Evolutionary conservation across 37 sponge, comb jelly and placozoan species (phyloP).

Genomic region (Eunapius fragilis): DNA sequence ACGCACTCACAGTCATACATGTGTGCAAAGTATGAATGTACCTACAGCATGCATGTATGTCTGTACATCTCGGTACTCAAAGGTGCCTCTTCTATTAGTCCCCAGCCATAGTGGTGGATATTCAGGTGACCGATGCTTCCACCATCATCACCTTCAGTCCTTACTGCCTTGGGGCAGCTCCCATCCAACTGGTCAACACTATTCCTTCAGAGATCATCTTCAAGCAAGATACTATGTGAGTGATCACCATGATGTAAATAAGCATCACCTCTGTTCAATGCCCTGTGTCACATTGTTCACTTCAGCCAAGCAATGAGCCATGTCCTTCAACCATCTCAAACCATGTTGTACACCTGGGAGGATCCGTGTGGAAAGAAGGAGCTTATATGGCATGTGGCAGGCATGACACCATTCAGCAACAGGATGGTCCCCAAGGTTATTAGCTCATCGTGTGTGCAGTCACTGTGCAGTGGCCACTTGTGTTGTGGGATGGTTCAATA

Average conservation of each 20-base stretch:
- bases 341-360: conserved; percentile 71
- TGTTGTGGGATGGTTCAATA: too few relatives aligned
- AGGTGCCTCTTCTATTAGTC: not conserved
- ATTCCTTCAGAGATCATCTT: conserved; percentile 12
- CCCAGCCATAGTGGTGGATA: conserved; percentile 60
- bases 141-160: conserved; percentile 77
- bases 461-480: too few relatives aligned
- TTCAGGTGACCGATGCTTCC: conserved; percentile 70
- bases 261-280: too few relatives aligned
- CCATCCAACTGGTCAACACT: conserved; percentile 75
- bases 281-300: too few relatives aligned
- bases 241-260: too few relatives aligned
- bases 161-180: conserved; percentile 76
- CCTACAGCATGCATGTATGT: not conserved
- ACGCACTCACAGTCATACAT: too few relatives aligned
- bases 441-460: too few relatives aligned
- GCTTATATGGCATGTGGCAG: not conserved
- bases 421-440: not conserved
- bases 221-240: conserved; percentile 41
- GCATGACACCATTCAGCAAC: not conserved
- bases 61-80: not conserved
- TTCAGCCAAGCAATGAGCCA: not conserved
- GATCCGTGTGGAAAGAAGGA: conserved; percentile 16
- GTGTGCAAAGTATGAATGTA: too few relatives aligned
- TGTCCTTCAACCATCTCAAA: conserved; percentile 32